Conservation (phyloP, 2,797 vertebrate genomes). For the Diplodus puntazzo region DNA sequence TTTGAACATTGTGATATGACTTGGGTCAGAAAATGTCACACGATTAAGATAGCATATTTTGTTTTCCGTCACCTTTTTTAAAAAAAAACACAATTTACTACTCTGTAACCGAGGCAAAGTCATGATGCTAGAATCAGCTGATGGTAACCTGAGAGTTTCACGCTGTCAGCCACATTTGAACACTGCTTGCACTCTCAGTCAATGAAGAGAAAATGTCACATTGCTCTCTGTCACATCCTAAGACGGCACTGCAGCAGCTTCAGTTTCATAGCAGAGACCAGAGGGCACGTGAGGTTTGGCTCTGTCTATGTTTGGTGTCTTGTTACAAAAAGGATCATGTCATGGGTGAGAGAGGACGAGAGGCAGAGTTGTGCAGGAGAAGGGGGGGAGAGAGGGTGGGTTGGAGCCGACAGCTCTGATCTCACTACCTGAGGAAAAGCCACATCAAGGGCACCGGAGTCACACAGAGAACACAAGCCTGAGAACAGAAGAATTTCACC, state of each 20-base stretch:
- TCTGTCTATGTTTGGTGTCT: slow-evolving; percentile 76
- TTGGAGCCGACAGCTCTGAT: slow-evolving; percentile 45
- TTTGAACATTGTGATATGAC: background rate
- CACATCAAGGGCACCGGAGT: slow-evolving; percentile 79
- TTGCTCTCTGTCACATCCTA: slow-evolving; percentile 23
- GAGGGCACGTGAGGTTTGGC: slow-evolving; percentile 40
- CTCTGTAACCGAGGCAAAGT: background rate
- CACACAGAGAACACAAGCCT: slow-evolving; percentile 48
- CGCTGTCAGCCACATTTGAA: background rate
- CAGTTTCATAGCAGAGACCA: slow-evolving; percentile 42
- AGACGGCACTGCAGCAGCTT: slow-evolving; percentile 39
- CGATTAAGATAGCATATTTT: background rate
- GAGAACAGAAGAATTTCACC: slow-evolving; percentile 46
- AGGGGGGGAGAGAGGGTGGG: slow-evolving; percentile 33
- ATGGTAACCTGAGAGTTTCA: background rate
- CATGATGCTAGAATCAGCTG: background rate
- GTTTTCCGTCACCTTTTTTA: background rate
- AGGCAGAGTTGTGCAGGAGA: slow-evolving; percentile 21
- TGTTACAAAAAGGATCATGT: slow-evolving; percentile 75
- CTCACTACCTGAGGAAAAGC: slow-evolving; percentile 73
- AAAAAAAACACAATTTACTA: slow-evolving; percentile 10
- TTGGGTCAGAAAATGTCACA: background rate
- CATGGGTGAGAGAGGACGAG: slow-evolving; percentile 32
- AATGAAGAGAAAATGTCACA: slow-evolving; percentile 27
- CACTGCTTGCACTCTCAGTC: slow-evolving; percentile 1